Conservation (phyloP, 2,888 invertebrate genomes). For the Dilophus febrilis region DNA sequence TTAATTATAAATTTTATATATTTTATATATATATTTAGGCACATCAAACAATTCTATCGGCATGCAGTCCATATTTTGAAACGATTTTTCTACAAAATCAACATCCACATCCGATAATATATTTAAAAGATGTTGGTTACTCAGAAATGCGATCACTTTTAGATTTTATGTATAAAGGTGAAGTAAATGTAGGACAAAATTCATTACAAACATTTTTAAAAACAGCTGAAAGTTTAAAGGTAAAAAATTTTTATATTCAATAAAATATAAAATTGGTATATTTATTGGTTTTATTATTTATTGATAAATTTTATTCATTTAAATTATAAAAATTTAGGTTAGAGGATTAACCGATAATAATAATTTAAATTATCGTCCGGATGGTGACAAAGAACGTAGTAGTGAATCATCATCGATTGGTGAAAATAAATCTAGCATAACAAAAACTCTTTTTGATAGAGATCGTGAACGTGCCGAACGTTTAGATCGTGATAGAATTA, state of each 20-base stretch:
- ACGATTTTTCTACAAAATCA: conserved; percentile 74
- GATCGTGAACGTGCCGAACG: conserved; percentile 22
- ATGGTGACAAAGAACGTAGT: conserved; percentile 27
- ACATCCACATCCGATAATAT: conserved; percentile 83
- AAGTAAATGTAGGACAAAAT: conserved; percentile 83
- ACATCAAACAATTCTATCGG: conserved; percentile 83
- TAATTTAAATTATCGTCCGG: conserved; percentile 33
- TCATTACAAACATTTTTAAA: conserved; percentile 79
- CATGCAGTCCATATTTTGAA: conserved; percentile 89
- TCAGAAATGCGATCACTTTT: conserved; percentile 77
- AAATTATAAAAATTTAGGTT: conserved; percentile 29
- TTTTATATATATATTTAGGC: conserved; percentile 36
- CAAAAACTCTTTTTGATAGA: conserved; percentile 16
- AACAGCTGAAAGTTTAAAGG: conserved; percentile 83
- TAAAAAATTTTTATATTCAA: conserved; percentile 16
- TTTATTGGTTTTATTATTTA: too few relatives aligned
- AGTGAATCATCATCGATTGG: conserved; percentile 20
- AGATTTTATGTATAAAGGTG: conserved; percentile 86
- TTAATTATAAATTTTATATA: conserved; percentile 13
- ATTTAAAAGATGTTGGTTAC: conserved; percentile 80
- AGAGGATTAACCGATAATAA: conserved; percentile 78
- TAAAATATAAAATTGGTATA: too few relatives aligned
- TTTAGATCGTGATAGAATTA: conserved; percentile 20
- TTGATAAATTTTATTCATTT: too few relatives aligned
- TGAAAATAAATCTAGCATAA: conserved; percentile 24